These are phyloP conservation scores for Pachliopta kotzebuea DNA, from an alignment of 2,888 invertebrate genomes.

Conservation along the genomic window DNA sequence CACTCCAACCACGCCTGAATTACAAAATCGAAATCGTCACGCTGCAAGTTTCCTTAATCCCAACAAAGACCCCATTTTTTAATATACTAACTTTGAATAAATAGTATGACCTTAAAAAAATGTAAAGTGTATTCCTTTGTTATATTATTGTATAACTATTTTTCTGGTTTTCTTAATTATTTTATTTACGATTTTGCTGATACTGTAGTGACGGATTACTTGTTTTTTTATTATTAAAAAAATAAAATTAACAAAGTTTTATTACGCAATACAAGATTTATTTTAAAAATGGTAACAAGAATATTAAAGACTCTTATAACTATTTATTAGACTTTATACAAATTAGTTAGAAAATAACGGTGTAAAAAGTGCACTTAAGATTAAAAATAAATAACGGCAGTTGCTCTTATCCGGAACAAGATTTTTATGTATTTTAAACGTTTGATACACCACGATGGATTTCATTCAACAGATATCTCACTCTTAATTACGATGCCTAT, in stretches of 20 bases:
- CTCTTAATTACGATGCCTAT: neutral
- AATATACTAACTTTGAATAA: too few species aligned
- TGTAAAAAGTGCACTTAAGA: conserved; percentile 11
- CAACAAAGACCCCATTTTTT: too few species aligned
- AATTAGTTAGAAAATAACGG: conserved; percentile 5
- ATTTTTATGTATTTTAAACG: neutral
- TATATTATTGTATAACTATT: too few species aligned
- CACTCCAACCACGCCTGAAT: too few species aligned
- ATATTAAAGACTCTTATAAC: conserved; percentile 15
- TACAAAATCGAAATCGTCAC: too few species aligned
- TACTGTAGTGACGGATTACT: too few species aligned
- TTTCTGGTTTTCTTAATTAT: too few species aligned
- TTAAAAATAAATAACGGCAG: conserved; percentile 27
- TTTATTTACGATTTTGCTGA: too few species aligned
- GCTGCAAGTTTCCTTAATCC: too few species aligned
- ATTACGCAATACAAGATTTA: conserved; percentile 9
- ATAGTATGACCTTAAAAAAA: too few species aligned
- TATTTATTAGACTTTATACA: conserved; percentile 21
- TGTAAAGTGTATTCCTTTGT: too few species aligned
- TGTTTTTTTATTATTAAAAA: too few species aligned
- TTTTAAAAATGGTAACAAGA: conserved; percentile 23
- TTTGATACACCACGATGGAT: neutral
- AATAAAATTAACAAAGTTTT: neutral
- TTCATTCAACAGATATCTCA: neutral
- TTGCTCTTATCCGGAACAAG: neutral